These are phyloP conservation scores for Rhodinocichla rosea DNA, from an alignment of 2,113 vertebrate species.

Conservation along the genomic window DNA sequence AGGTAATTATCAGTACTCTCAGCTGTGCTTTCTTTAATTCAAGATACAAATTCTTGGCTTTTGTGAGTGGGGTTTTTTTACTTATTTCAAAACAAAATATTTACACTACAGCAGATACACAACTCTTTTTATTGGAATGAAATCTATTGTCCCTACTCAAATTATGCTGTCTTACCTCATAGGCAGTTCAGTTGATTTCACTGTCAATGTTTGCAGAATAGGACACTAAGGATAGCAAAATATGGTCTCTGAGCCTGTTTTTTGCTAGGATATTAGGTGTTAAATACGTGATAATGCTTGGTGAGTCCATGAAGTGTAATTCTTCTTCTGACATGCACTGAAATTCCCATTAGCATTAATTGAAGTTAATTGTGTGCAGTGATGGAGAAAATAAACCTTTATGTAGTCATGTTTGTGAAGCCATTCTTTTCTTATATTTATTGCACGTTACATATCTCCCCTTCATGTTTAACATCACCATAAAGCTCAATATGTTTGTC, in stretches of 20 bases:
- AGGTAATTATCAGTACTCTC: not conserved
- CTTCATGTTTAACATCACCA: slow-evolving; percentile 14
- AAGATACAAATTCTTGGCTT: not conserved
- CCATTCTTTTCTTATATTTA: not conserved
- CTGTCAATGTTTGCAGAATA: not conserved
- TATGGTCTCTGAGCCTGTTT: not conserved
- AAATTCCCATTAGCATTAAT: slow-evolving; percentile 18
- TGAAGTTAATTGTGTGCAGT: slow-evolving; percentile 25
- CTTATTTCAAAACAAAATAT: not conserved
- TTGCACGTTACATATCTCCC: not conserved
- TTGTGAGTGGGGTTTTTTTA: not conserved
- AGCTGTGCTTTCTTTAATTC: not conserved
- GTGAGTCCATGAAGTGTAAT: not conserved
- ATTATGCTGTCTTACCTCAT: not conserved
- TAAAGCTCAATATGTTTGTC: not conserved
- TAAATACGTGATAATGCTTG: not conserved
- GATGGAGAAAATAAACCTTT: not conserved
- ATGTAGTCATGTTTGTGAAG: slow-evolving; percentile 5
- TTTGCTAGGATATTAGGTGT: not conserved
- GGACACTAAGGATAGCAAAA: not conserved
- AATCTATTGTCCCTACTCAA: not conserved
- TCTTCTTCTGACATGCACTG: not conserved
- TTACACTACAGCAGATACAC: not conserved
- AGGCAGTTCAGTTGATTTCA: not conserved
- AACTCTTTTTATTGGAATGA: not conserved